Percentiles rank a stretch among this genome's conserved stretches.
Evolutionary conservation across 2,113 vertebrate species (phyloP).

Genomic region (Electrona antarctica): DNA sequence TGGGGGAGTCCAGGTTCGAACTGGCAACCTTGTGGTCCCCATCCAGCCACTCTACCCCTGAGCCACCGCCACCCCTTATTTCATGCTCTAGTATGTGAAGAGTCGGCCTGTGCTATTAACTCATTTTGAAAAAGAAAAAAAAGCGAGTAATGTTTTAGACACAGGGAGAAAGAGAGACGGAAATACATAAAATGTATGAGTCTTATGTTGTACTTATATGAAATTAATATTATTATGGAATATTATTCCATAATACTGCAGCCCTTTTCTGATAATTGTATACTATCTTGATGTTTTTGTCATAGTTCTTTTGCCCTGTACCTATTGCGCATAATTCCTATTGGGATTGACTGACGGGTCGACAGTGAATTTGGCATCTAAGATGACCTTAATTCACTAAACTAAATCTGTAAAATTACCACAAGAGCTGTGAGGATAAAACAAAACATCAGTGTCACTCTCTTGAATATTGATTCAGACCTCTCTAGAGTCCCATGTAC

Average conservation of each 20-base stretch:
- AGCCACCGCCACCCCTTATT: too few species aligned
- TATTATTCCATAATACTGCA: not conserved
- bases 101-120: too few species aligned
- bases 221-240: too few species aligned
- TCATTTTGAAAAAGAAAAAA: too few species aligned
- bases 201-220: not conserved
- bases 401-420: constrained; percentile 33
- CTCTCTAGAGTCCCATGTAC: constrained; percentile 17
- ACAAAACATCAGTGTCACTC: constrained; percentile 5
- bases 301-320: not conserved
- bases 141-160: not conserved
- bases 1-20: too few species aligned
- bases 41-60: too few species aligned
- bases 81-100: too few species aligned
- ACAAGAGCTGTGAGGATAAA: constrained; percentile 9
- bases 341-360: not conserved
- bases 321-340: constrained; percentile 14
- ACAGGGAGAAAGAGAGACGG: not conserved
- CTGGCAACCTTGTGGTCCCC: too few species aligned
- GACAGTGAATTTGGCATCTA: constrained; percentile 7
- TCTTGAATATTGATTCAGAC: constrained; percentile 30
- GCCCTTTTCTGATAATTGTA: not conserved
- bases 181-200: not conserved
- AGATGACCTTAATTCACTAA: constrained; percentile 3
- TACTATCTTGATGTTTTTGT: not conserved